phyloP scores from a whole-genome alignment of 1,140 invertebrate species.

The Sitophilus oryzae region DNA sequence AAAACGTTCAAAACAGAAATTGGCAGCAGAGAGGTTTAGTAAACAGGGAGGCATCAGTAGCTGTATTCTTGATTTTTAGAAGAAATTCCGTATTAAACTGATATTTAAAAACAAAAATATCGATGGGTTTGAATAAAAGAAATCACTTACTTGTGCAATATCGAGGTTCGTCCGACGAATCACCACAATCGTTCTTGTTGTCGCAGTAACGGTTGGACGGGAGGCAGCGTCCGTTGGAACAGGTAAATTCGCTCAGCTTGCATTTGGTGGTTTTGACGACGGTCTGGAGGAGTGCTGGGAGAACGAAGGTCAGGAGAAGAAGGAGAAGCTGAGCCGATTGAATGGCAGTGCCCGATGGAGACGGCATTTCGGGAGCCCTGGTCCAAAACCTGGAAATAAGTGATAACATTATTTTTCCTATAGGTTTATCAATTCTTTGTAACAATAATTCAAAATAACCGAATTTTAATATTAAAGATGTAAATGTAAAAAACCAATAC shows the following conservation, averaged over 20 bases:
- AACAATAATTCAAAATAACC: no score
- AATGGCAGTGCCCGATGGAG: conserved; percentile 5
- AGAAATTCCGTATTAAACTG: no score
- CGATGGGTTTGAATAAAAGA: background rate
- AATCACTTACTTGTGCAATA: conserved; percentile 78
- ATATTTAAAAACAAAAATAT: no score
- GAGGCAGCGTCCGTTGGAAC: conserved; percentile 72
- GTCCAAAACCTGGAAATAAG: background rate
- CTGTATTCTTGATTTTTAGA: no score
- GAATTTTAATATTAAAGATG: no score
- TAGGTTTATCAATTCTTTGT: no score
- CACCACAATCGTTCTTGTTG: conserved; percentile 76
- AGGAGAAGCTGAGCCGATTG: conserved; percentile 2
- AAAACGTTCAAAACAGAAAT: no score
- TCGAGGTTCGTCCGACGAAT: conserved; percentile 75
- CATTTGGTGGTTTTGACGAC: conserved; percentile 45
- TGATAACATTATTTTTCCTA: no score
- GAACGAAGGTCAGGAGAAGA: background rate
- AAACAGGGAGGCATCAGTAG: no score
- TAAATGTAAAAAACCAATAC: no score
- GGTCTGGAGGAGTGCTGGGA: conserved; percentile 1
- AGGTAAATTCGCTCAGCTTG: conserved; percentile 72
- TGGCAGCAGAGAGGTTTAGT: no score
- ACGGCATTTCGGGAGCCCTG: background rate
- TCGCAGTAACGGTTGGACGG: conserved; percentile 77